These are phyloP conservation scores for Turritopsis dohrnii DNA, from an alignment of 30 jellyfish, hydroid and myxozoan genomes.

Conservation along the genomic window DNA sequence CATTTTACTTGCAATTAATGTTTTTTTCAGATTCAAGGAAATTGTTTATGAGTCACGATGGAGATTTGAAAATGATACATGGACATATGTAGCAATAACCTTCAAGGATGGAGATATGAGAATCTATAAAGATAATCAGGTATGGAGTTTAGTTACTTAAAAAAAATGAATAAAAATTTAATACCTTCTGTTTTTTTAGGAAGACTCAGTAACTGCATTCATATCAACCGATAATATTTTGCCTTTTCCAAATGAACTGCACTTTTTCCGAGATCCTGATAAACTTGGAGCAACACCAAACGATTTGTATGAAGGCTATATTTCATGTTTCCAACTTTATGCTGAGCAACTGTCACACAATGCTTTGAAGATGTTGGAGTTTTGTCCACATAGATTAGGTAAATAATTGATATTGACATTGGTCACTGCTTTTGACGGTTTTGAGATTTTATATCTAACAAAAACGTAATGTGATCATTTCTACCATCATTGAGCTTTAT, in stretches of 20 bases:
- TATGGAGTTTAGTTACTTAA: no score
- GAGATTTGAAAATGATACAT: neutral
- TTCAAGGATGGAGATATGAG: neutral
- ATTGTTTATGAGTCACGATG: neutral
- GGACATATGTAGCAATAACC: neutral
- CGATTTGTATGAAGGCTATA: neutral
- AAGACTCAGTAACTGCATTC: neutral
- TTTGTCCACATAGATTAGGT: neutral
- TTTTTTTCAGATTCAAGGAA: no score
- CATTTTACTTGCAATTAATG: no score
- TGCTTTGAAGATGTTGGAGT: neutral
- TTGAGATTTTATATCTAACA: no score
- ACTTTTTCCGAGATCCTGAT: neutral
- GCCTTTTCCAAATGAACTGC: neutral
- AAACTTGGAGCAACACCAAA: neutral
- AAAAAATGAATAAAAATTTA: no score
- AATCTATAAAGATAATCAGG: neutral
- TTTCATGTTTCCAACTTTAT: neutral
- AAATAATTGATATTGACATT: no score
- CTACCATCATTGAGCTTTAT: no score
- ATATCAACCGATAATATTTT: neutral
- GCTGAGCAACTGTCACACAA: neutral
- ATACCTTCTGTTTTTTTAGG: neutral
- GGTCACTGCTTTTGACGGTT: no score
- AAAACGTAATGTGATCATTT: no score